Conservation (phyloP, 2,113 vertebrate species). For the Heptranchias perlo region DNA sequence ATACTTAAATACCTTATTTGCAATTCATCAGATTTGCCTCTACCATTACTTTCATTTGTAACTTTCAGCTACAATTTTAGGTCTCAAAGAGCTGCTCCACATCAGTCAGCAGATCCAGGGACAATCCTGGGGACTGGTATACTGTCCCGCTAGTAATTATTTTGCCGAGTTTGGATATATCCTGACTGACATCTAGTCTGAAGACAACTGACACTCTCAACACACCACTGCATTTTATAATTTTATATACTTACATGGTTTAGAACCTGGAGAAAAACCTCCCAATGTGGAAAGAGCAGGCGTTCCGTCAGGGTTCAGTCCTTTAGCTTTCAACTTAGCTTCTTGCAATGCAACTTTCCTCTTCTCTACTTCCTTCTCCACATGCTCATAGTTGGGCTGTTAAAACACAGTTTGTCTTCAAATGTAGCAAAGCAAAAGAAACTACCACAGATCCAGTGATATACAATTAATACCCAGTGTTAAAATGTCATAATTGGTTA, state of each 20-base stretch:
- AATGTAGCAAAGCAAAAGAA: background rate
- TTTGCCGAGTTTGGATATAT: background rate
- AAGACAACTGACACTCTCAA: background rate
- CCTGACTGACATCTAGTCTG: too few species aligned
- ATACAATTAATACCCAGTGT: background rate
- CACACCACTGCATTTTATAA: background rate
- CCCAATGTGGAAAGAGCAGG: conserved; percentile 83
- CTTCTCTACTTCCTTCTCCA: conserved; percentile 96
- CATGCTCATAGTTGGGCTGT: conserved; percentile 88
- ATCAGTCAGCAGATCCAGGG: background rate
- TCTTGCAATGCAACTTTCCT: conserved; percentile 88
- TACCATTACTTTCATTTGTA: background rate
- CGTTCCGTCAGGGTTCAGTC: conserved; percentile 92
- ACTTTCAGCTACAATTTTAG: background rate
- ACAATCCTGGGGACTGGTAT: background rate
- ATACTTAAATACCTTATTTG: background rate
- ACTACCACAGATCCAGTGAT: background rate
- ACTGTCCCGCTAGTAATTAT: background rate
- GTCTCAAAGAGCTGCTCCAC: background rate
- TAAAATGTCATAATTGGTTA: background rate
- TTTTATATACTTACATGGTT: conserved; percentile 69
- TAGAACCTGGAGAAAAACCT: conserved; percentile 93
- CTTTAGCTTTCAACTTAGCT: conserved; percentile 93
- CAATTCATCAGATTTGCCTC: background rate
- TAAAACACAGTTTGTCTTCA: background rate